These are phyloP conservation scores for Hydractinia echinata DNA, from an alignment of 30 jellyfish, hydroid and myxozoan genomes.

Conservation along the genomic window DNA sequence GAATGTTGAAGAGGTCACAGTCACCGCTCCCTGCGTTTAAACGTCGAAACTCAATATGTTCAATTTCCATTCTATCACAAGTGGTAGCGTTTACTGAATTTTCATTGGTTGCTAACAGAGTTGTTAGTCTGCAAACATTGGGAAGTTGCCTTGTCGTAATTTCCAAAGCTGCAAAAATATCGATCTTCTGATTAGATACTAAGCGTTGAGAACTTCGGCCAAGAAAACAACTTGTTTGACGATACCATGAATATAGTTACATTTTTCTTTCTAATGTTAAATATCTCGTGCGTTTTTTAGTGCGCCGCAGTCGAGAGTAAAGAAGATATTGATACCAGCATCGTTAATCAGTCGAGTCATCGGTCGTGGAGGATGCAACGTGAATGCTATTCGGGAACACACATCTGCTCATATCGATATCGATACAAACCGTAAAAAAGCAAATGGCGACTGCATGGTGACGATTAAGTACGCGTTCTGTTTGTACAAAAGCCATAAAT, in stretches of 20 bases:
- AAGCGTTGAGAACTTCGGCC: too few relatives aligned
- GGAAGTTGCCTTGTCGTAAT: too few relatives aligned
- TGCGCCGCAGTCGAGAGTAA: conserved; percentile 47
- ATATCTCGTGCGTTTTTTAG: neutral
- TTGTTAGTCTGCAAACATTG: too few relatives aligned
- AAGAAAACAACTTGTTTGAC: too few relatives aligned
- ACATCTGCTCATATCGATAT: conserved; percentile 94
- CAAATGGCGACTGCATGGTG: conserved; percentile 98
- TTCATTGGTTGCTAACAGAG: too few relatives aligned
- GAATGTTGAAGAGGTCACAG: too few relatives aligned
- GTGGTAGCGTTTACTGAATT: too few relatives aligned
- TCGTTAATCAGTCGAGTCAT: conserved; percentile 81
- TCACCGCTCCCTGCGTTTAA: too few relatives aligned
- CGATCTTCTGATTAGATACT: neutral
- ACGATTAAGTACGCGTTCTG: conserved; percentile 72
- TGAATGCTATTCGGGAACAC: conserved; percentile 81
- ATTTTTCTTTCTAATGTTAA: neutral
- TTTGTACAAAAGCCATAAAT: neutral
- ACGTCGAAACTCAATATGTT: too few relatives aligned
- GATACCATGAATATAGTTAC: neutral
- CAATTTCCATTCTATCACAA: too few relatives aligned
- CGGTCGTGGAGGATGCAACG: conserved; percentile 98
- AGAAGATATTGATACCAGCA: conserved; percentile 91
- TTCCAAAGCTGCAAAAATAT: neutral
- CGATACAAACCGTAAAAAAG: conserved; percentile 92